phyloP scores from a whole-genome alignment of 2,113 vertebrate species.

The Tinamus guttatus region DNA sequence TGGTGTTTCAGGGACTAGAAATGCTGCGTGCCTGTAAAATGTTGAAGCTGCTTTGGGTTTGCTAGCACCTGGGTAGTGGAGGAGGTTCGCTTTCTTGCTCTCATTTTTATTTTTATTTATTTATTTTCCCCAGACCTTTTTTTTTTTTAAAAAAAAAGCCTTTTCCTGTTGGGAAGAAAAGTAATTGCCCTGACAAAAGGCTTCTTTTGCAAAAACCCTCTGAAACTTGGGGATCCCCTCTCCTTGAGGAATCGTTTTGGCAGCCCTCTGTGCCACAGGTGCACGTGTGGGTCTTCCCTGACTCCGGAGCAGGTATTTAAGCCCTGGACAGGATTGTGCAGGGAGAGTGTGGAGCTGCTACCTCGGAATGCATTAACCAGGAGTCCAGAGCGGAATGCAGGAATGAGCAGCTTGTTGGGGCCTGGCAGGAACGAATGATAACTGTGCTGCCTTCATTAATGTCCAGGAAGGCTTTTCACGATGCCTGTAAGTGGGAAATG shows the following conservation, averaged over 20 bases:
- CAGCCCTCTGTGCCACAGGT: not conserved
- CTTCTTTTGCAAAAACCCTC: not conserved
- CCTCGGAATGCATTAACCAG: fast-evolving
- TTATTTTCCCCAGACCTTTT: not conserved
- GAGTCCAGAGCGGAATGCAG: not conserved
- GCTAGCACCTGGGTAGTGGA: not conserved
- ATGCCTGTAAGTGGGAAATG: fast-evolving
- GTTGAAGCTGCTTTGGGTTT: not conserved
- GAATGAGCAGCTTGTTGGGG: not conserved
- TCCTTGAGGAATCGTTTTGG: not conserved
- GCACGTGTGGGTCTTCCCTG: not conserved
- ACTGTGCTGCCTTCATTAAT: fast-evolving
- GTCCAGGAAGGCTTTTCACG: not conserved
- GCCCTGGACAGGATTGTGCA: not conserved
- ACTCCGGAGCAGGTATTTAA: not conserved
- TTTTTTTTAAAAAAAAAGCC: not conserved
- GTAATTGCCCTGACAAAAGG: no score
- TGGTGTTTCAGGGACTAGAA: not conserved
- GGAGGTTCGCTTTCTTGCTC: not conserved
- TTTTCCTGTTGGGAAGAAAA: not conserved
- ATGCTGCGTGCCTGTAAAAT: not conserved
- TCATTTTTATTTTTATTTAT: no score
- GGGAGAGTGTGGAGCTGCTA: not conserved
- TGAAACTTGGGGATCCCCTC: not conserved
- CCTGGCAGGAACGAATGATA: fast-evolving